Evolutionary conservation across 2,113 vertebrate species (phyloP).

Genomic region (Megaceryle torquata): DNA sequence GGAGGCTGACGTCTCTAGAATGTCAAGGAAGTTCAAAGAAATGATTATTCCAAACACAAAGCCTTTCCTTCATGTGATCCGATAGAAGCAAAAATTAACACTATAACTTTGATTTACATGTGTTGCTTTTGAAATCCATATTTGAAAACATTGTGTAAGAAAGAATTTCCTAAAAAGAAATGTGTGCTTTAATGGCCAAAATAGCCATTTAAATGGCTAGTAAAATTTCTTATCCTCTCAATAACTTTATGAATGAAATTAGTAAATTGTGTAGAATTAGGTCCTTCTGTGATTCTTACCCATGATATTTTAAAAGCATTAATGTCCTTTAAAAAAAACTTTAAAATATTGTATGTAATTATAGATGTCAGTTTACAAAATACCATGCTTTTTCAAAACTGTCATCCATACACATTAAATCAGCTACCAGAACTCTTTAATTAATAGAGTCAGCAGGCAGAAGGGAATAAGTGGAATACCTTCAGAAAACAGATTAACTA

Average conservation of each 20-base stretch:
- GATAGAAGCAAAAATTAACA: slow-evolving; percentile 45
- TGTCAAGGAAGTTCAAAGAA: slow-evolving; percentile 64
- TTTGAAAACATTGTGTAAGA: neutral
- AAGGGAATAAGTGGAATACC: neutral
- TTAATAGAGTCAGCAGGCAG: neutral
- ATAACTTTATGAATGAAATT: neutral
- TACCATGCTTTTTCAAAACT: neutral
- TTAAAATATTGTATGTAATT: neutral
- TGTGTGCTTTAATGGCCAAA: neutral
- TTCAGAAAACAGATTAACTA: slow-evolving; percentile 46
- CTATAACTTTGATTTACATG: slow-evolving; percentile 4
- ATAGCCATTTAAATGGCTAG: neutral
- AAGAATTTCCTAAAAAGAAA: slow-evolving; percentile 26
- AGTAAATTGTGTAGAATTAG: neutral
- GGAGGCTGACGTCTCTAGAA: slow-evolving; percentile 55
- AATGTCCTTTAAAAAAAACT: neutral
- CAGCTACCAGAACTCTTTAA: slow-evolving; percentile 22
- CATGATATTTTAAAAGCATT: neutral
- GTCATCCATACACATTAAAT: slow-evolving; percentile 27
- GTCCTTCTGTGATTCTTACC: neutral
- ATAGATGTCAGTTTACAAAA: slow-evolving; percentile 5
- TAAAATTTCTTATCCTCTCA: neutral
- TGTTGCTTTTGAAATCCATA: slow-evolving; percentile 50
- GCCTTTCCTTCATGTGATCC: slow-evolving; percentile 25
- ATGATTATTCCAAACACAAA: slow-evolving; percentile 42